phyloP scores from a whole-genome alignment of 2,888 invertebrate genomes.

The Arge pagana region DNA sequence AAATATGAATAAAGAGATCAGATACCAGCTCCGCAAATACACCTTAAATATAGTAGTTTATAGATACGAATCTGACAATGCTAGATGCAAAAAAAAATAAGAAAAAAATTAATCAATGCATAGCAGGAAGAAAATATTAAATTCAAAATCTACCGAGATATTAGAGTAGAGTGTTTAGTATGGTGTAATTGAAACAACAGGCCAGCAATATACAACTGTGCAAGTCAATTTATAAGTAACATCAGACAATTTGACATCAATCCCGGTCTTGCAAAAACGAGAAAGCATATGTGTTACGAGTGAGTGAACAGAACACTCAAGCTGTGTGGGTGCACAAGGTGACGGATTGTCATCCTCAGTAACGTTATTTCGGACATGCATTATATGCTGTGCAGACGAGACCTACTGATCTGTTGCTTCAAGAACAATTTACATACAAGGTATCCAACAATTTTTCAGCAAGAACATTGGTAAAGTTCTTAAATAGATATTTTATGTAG shows the following conservation, averaged over 20 bases:
- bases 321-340: too few species aligned
- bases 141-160: constrained; percentile 31
- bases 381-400: too few species aligned
- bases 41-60: constrained; percentile 37
- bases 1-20: constrained; percentile 55
- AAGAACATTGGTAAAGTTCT: neutral
- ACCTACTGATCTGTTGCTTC: constrained; percentile 13
- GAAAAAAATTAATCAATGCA: constrained; percentile 28
- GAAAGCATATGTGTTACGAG: too few species aligned
- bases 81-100: constrained; percentile 35
- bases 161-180: constrained; percentile 37
- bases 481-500: neutral
- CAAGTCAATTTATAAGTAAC: constrained; percentile 4
- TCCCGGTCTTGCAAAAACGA: too few species aligned
- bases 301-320: too few species aligned
- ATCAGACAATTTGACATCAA: too few species aligned
- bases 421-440: constrained; percentile 17
- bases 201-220: constrained; percentile 15
- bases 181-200: constrained; percentile 18
- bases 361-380: constrained; percentile 1
- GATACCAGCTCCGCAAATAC: constrained; percentile 46
- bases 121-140: constrained; percentile 35
- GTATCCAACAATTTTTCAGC: constrained; percentile 14
- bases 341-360: too few species aligned
- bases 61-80: constrained; percentile 28